These are phyloP conservation scores for Drosophila peninsularis DNA, from an alignment of 2,888 invertebrate genomes.

Conservation along the genomic window DNA sequence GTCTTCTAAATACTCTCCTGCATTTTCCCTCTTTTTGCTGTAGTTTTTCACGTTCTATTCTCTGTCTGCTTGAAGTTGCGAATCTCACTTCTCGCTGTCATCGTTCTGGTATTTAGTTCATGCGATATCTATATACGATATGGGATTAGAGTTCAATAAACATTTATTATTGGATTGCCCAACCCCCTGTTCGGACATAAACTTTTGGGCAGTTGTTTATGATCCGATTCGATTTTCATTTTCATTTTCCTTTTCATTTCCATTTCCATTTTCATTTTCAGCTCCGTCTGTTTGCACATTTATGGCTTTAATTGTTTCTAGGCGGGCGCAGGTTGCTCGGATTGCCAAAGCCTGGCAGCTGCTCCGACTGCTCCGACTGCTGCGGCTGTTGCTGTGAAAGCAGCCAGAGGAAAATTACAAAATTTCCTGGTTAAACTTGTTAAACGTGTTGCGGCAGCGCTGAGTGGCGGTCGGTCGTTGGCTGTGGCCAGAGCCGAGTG, in stretches of 20 bases:
- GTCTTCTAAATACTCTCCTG: slow-evolving; percentile 32
- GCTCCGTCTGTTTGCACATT: slow-evolving; percentile 16
- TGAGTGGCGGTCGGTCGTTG: slow-evolving; percentile 37
- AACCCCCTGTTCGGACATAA: background rate
- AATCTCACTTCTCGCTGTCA: slow-evolving; percentile 41
- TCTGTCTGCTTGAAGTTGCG: slow-evolving; percentile 26
- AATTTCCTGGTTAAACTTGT: slow-evolving; percentile 80
- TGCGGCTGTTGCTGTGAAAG: slow-evolving; percentile 53
- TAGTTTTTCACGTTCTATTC: slow-evolving; percentile 30
- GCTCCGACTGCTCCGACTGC: slow-evolving; percentile 11
- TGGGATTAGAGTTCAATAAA: slow-evolving; percentile 1
- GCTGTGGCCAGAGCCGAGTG: slow-evolving; percentile 26
- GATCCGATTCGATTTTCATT: slow-evolving; percentile 41
- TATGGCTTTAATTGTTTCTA: slow-evolving; percentile 66
- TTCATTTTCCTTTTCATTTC: background rate
- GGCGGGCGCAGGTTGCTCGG: slow-evolving; percentile 37
- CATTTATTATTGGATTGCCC: background rate
- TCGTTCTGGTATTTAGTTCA: slow-evolving; percentile 32
- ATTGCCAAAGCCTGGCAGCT: slow-evolving; percentile 34
- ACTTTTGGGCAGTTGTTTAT: slow-evolving; percentile 52
- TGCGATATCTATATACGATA: slow-evolving; percentile 12
- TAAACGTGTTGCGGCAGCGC: slow-evolving; percentile 65
- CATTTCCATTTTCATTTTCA: background rate
- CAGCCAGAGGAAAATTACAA: slow-evolving; percentile 69
- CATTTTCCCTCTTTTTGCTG: slow-evolving; percentile 28